Percentiles rank a stretch among this genome's conserved stretches.
phyloP scores from a whole-genome alignment of 2,888 invertebrate genomes.

The Scrobipalpa costella region DNA sequence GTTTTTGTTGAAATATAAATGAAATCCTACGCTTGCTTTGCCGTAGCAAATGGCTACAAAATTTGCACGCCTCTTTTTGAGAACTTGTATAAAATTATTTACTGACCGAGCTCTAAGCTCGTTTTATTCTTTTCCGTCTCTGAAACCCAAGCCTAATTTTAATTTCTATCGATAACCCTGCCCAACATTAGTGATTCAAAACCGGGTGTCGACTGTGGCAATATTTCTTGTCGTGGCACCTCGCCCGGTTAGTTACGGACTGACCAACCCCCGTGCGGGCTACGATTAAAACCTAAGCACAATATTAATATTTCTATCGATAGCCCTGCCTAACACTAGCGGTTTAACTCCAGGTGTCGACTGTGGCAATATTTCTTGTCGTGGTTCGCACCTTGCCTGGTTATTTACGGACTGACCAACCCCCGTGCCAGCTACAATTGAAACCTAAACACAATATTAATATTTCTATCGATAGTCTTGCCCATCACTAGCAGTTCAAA shows the following conservation, averaged over 20 bases:
- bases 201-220: conserved; percentile 55
- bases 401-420: conserved; percentile 49
- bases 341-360: conserved; percentile 55
- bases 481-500: conserved; percentile 45
- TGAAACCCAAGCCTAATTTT: too few species aligned
- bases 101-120: too few species aligned
- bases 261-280: too few species aligned
- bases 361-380: conserved; percentile 68
- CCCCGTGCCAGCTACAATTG: conserved; percentile 55
- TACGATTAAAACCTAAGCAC: too few species aligned
- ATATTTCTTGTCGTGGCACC: conserved; percentile 70
- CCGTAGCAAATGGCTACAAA: too few species aligned
- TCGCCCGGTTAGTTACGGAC: too few species aligned
- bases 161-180: conserved; percentile 18
- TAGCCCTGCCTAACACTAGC: conserved; percentile 36
- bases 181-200: conserved; percentile 44
- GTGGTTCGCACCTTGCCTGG: conserved; percentile 50
- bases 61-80: too few species aligned
- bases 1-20: too few species aligned
- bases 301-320: background rate
- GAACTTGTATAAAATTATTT: too few species aligned
- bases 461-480: conserved; percentile 20
- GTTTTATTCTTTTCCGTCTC: too few species aligned
- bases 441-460: conserved; percentile 47
- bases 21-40: too few species aligned